Evolutionary conservation across 1,140 invertebrate species (phyloP), one percentile per base, ranked within the genome.

Genomic region (Antheraea pernyi): DNA sequence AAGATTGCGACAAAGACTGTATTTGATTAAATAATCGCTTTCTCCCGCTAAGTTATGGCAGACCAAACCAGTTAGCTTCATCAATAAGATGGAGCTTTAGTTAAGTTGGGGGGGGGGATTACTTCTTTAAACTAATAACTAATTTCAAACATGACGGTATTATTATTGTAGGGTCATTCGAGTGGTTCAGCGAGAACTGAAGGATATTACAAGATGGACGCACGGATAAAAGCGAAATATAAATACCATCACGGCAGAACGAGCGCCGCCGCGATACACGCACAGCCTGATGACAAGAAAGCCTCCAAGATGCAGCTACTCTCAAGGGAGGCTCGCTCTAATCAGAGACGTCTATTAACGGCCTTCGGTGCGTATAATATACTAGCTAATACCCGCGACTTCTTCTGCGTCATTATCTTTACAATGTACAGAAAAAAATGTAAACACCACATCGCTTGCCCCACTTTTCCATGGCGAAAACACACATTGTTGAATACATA

Each of bases 151-250:
- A 30, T 30, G 1, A 30, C 30, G 60, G 16, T 61, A 11, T 61
- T 30, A 22, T 61, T 30, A 30, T 11, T 71, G 2, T 89, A 95
- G 83, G 88, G 95, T 11, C 97, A 98, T 86, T 93, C 94, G 61
- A 97, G 96, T 37, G 98, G 98, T 0, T 96, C 95, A 79, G 97
- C 97, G 1, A 94, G 98, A 65, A 97, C 97, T 6, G 98, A 99
- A 93, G 98, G 98, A 46, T 99, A 96, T 89, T 99, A 99, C 86
- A 99, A 99, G 90, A 94, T 99, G 83, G 97, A 98, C 85, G 92
- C 96, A 48, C 95, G 96, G 72, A 97, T 99, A 83, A 99, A 99
- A 84, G 95, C 95, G 18, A 96, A 97, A 86, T 96, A 97, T 91
- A 97, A 97, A 93, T 96, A 97, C 91, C 96, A 97, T 83, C 96